These are phyloP conservation scores for Leptosomus discolor DNA, from an alignment of 2,113 vertebrate genomes.

Conservation along the genomic window DNA sequence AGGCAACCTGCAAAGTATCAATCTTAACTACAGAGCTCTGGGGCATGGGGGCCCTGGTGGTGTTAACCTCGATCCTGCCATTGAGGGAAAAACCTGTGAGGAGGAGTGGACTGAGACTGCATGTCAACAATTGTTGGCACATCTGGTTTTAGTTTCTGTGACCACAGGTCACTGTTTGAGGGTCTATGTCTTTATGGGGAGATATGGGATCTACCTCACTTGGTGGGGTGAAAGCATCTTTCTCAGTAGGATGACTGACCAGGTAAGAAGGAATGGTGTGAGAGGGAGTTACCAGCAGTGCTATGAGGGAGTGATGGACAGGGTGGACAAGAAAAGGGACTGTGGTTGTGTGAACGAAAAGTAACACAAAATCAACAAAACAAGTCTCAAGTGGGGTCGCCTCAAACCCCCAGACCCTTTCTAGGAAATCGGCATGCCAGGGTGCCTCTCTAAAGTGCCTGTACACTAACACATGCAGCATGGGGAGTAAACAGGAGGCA, in stretches of 20 bases:
- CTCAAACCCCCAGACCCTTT: neutral
- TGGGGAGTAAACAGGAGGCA: neutral
- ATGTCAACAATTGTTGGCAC: neutral
- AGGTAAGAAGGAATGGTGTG: neutral
- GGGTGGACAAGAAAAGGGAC: neutral
- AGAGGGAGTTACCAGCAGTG: neutral
- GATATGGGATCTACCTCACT: neutral
- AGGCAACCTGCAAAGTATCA: neutral
- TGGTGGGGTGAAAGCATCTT: neutral
- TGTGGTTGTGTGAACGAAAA: neutral
- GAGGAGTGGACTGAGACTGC: neutral
- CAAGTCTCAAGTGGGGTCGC: neutral
- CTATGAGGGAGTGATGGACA: neutral
- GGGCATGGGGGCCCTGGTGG: neutral
- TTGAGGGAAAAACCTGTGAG: neutral
- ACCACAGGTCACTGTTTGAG: neutral
- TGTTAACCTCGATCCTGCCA: neutral
- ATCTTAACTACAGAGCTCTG: neutral
- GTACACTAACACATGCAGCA: neutral
- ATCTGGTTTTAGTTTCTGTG: neutral
- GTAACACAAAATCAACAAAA: neutral
- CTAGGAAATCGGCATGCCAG: neutral
- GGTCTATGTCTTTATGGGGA: neutral
- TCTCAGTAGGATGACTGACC: no score
- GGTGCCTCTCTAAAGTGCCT: neutral